Conservation (phyloP, 2,113 vertebrate genomes). For the Rhinoptilus africanus region DNA sequence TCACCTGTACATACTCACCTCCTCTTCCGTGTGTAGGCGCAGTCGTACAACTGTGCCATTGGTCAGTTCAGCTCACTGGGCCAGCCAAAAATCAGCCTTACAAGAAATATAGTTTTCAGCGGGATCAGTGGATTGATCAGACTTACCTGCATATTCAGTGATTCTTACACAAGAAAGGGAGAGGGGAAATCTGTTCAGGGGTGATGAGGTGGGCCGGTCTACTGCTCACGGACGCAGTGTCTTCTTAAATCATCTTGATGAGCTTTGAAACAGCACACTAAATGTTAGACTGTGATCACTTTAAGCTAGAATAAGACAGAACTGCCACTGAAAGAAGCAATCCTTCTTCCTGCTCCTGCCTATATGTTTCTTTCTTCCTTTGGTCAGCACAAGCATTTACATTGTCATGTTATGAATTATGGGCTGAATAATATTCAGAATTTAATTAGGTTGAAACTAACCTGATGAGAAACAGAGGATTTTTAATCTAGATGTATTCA, state of each 20-base stretch:
- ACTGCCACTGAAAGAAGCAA: background rate
- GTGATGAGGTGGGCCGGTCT: background rate
- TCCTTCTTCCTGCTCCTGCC: background rate
- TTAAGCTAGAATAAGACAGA: background rate
- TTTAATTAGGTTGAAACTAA: slow-evolving; percentile 1
- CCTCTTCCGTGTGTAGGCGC: background rate
- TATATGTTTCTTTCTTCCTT: background rate
- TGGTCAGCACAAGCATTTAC: background rate
- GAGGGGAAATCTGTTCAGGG: background rate
- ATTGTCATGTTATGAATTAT: background rate
- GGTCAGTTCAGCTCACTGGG: background rate
- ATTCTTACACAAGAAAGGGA: background rate
- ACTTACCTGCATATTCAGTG: background rate
- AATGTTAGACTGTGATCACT: background rate
- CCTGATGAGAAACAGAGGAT: background rate
- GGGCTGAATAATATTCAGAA: background rate
- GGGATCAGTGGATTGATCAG: background rate
- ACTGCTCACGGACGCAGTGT: background rate
- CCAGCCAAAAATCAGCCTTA: background rate
- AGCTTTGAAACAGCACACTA: background rate
- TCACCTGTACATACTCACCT: background rate
- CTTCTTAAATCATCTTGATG: background rate
- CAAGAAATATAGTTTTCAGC: background rate
- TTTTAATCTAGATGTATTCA: background rate
- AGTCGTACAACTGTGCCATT: background rate